Evolutionary conservation across 2,888 invertebrate species (phyloP).

Genomic region (Oeneis ivallda): DNA sequence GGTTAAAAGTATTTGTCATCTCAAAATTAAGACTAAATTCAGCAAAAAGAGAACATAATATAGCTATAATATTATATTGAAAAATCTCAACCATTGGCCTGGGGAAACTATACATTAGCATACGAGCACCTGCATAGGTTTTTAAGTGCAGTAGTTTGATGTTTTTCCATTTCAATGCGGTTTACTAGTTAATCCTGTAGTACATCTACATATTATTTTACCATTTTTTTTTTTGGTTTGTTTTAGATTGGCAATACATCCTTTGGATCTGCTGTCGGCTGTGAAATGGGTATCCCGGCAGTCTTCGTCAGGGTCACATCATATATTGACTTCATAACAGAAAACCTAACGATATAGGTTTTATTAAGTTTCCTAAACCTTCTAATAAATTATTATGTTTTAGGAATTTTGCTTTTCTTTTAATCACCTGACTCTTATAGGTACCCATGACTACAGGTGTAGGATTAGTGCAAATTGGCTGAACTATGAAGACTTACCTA

Average conservation of each 20-base stretch:
- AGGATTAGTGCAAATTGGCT: too few relatives aligned
- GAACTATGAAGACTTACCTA: too few relatives aligned
- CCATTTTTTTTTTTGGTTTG: conserved; percentile 24
- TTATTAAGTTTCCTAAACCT: background rate
- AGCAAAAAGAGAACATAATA: too few relatives aligned
- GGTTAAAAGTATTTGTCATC: background rate
- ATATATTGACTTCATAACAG: conserved; percentile 48
- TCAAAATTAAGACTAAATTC: background rate
- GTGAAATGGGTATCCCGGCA: conserved; percentile 49
- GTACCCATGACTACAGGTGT: too few relatives aligned
- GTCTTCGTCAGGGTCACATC: conserved; percentile 55
- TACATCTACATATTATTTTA: background rate
- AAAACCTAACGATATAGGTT: conserved; percentile 42
- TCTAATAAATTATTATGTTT: background rate
- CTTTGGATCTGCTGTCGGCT: conserved; percentile 54
- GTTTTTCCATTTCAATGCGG: background rate
- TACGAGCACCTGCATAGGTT: background rate
- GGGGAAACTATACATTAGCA: background rate
- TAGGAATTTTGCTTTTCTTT: background rate
- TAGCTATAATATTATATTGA: background rate
- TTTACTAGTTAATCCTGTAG: background rate
- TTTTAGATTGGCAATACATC: conserved; percentile 52
- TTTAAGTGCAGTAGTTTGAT: background rate
- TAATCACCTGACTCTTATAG: background rate
- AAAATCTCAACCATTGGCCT: background rate